These are phyloP conservation scores for Onthophagus taurus DNA, from an alignment of 1,140 invertebrate species.

Conservation along the genomic window DNA sequence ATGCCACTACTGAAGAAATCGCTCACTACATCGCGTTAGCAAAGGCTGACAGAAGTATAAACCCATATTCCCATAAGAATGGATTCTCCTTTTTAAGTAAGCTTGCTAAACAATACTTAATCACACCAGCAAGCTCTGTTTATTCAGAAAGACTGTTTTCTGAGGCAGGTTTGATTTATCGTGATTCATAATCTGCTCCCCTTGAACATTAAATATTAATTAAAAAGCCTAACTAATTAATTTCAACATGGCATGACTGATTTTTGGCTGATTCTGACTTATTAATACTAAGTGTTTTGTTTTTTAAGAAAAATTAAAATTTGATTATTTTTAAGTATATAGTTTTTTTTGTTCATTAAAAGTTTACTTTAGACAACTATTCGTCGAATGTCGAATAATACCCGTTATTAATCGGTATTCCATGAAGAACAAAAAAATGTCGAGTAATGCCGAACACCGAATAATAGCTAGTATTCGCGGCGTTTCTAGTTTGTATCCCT, in stretches of 20 bases:
- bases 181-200: background rate
- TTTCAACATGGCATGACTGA: background rate
- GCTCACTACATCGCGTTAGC: background rate
- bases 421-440: background rate
- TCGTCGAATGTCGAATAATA: slow-evolving; percentile 1
- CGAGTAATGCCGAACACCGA: slow-evolving; percentile 1
- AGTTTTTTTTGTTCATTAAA: slow-evolving; percentile 1
- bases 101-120: slow-evolving; percentile 1
- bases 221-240: background rate
- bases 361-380: slow-evolving; percentile 2
- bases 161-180: background rate
- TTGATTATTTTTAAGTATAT: background rate
- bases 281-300: background rate
- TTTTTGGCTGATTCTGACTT: background rate
- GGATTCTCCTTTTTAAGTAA: slow-evolving; percentile 1
- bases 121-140: background rate
- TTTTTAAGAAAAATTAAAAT: slow-evolving; percentile 2
- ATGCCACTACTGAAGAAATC: slow-evolving; percentile 2
- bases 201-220: slow-evolving; percentile 1
- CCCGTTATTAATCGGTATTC: background rate
- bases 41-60: slow-evolving; percentile 2
- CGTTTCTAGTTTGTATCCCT: too few relatives aligned
- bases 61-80: background rate
- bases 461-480: slow-evolving; percentile 1
- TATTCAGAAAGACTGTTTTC: slow-evolving; percentile 7